Evolutionary conservation across 2,888 invertebrate species (phyloP).

Genomic region (Chaetogeoica ovagalla): DNA sequence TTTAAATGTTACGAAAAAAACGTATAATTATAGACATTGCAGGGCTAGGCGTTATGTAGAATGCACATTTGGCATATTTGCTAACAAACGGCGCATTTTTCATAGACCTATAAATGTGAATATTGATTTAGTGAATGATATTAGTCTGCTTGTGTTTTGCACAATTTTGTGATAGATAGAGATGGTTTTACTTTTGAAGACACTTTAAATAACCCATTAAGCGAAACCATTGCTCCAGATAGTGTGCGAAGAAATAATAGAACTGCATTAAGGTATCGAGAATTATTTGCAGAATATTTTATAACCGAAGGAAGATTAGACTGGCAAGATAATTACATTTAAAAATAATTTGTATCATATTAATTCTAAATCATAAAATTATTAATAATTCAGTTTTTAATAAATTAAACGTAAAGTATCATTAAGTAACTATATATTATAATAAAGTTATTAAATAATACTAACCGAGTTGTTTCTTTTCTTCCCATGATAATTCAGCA

Average conservation of each 20-base stretch:
- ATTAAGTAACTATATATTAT: too few species aligned
- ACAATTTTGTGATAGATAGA: neutral
- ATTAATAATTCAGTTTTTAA: too few species aligned
- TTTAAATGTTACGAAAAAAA: neutral
- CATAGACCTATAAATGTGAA: neutral
- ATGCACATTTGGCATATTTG: too few species aligned
- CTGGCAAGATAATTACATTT: conserved; percentile 24
- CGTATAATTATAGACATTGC: conserved; percentile 20
- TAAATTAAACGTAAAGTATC: too few species aligned
- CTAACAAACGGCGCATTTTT: neutral
- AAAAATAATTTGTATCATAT: neutral
- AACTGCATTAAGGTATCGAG: conserved; percentile 27
- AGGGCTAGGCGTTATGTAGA: too few species aligned
- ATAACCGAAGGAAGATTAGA: conserved; percentile 26
- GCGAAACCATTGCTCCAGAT: conserved; percentile 5
- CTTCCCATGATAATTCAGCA: too few species aligned
- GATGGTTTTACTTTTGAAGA: conserved; percentile 5
- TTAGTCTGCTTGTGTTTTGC: neutral
- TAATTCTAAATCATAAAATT: neutral
- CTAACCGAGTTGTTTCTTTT: too few species aligned
- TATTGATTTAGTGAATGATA: neutral
- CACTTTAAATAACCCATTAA: conserved; percentile 5
- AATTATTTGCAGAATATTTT: conserved; percentile 12
- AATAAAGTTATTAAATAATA: too few species aligned
- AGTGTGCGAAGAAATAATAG: conserved; percentile 13